These are phyloP conservation scores for Nomia melanderi DNA, from an alignment of 1,140 invertebrate genomes.

Conservation along the genomic window DNA sequence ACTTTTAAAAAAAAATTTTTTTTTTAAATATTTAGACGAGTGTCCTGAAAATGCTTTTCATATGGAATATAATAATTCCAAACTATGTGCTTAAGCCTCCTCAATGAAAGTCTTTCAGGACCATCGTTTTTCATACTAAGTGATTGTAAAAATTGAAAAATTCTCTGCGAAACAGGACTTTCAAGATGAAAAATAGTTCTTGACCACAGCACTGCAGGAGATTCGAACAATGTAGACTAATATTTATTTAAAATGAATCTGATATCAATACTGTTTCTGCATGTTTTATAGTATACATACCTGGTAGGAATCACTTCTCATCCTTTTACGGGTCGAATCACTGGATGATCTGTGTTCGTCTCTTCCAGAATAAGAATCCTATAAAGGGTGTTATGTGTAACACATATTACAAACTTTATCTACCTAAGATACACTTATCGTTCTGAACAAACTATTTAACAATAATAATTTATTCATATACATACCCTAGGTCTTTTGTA, in stretches of 20 bases:
- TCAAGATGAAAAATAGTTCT: slow-evolving; percentile 49
- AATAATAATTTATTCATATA: slow-evolving; percentile 21
- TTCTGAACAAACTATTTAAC: background rate
- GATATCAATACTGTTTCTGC: slow-evolving; percentile 15
- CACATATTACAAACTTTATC: background rate
- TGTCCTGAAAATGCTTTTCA: slow-evolving; percentile 57
- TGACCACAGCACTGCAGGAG: slow-evolving; percentile 45
- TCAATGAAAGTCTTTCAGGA: slow-evolving; percentile 57
- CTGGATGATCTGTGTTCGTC: slow-evolving; percentile 76
- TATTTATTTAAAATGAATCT: slow-evolving; percentile 7
- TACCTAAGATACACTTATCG: background rate
- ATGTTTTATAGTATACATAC: slow-evolving; percentile 63
- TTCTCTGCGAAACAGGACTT: slow-evolving; percentile 40
- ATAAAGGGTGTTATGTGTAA: slow-evolving; percentile 14
- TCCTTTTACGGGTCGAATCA: slow-evolving; percentile 74
- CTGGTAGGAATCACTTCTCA: slow-evolving; percentile 77
- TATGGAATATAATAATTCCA: slow-evolving; percentile 15
- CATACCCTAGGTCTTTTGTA: slow-evolving; percentile 76
- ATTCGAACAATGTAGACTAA: slow-evolving; percentile 47
- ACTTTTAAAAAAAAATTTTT: slow-evolving; percentile 37
- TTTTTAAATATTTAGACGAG: slow-evolving; percentile 57
- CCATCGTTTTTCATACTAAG: slow-evolving; percentile 60
- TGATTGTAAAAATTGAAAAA: slow-evolving; percentile 36
- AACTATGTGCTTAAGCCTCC: slow-evolving; percentile 13
- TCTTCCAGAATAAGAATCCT: slow-evolving; percentile 75